Evolutionary conservation across 2,888 invertebrate species (phyloP), one percentile per base, ranked within the genome.

Genomic region (Stenodema calcarata): DNA sequence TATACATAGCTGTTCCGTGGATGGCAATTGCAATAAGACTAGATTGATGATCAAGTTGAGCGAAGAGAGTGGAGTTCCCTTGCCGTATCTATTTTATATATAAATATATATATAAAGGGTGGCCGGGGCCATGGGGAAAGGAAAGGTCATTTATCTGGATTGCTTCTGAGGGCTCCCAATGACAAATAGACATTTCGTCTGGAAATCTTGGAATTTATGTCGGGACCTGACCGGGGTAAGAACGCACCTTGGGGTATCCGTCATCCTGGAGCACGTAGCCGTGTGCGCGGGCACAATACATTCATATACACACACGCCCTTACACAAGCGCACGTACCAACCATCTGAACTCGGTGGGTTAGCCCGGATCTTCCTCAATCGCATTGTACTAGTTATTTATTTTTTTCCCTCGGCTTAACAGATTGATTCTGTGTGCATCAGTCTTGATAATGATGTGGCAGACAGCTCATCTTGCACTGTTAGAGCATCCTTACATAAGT

Each of bases 161-260:
- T 89, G 88, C 88, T 86, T 89, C 89, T 87, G 87, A 86, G 88
- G 86, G 69, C 86, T 83, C 86, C 86, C 88, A 87, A 88, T 89
- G 89, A 89, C 89, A 89, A 89, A 89, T 89, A 89, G 89, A 89
- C 89, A 88, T 88, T 89, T 89, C 89, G 89, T 89, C 89, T 88
- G 88, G 88, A 89, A 89, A 89, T 89, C 89, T 89, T 88, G 87
- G 87, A 89, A 89, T 89, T 89, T 89, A 89, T 89, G 89, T 89
- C 88, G 87, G 87, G 87, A 89, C 89, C 89, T 89, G 89, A 89
- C 89, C 88, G 27, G 89, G 85, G 88, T 89, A 88, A 87, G 88
- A 88, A 89, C 86, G 78, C 75, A 86, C 86, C 86, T 86, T 30
- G 44, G 86, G 86, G 81, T 81, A 86, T 86, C 54, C 70, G 86